Percentiles rank a stretch among this genome's conserved stretches.
Evolutionary conservation across 1,140 invertebrate genomes (phyloP).

Genomic region (Cotesia chilonis): DNA sequence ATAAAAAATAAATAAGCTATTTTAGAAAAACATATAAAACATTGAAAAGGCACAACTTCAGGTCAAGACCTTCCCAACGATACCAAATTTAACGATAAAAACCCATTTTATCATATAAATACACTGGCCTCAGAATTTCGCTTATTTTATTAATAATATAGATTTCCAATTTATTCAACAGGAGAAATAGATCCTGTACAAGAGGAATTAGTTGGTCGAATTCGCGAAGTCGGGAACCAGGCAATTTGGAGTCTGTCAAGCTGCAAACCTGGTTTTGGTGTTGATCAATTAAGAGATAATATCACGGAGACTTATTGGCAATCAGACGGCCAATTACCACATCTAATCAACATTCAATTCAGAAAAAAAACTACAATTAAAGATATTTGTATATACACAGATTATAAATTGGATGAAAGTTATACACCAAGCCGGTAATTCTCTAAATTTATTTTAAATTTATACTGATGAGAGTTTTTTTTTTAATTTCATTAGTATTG

Average conservation of each 20-base stretch:
- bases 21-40: too few species aligned
- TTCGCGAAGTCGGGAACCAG: conserved; percentile 93
- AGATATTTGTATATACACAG: conserved; percentile 96
- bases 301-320: conserved; percentile 99
- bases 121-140: too few species aligned
- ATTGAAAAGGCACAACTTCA: too few species aligned
- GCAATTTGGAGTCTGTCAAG: conserved; percentile 98
- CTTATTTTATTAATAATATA: too few species aligned
- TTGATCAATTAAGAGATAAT: conserved; percentile 95
- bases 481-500: background rate
- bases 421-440: conserved; percentile 91
- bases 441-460: background rate
- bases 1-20: too few species aligned
- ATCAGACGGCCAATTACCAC: conserved; percentile 97
- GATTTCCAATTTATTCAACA: conserved; percentile 17
- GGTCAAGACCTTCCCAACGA: too few species aligned
- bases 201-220: conserved; percentile 77
- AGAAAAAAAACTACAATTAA: conserved; percentile 93
- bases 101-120: too few species aligned
- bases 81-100: too few species aligned
- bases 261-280: conserved; percentile 98
- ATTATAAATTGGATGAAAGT: conserved; percentile 98
- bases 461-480: background rate
- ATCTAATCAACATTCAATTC: conserved; percentile 98
- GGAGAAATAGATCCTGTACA: conserved; percentile 73